A percentile compares a stretch with the other conserved stretches of the same genome.
These are phyloP conservation scores for Dinomys branickii DNA, from an alignment of 2,113 vertebrate genomes.

Conservation along the genomic window DNA sequence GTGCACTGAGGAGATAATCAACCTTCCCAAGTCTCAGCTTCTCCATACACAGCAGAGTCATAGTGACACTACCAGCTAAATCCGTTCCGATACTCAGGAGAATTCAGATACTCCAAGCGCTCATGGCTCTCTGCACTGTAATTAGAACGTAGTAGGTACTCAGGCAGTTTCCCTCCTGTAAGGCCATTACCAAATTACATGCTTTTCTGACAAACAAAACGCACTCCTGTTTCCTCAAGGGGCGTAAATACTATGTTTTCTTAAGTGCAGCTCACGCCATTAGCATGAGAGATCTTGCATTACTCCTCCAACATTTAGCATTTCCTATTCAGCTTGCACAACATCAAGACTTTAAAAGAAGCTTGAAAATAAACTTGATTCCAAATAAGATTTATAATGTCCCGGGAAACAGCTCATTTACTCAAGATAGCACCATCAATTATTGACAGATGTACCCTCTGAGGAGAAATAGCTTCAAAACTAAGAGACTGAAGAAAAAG, in stretches of 20 bases:
- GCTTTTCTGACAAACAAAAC: constrained; percentile 28
- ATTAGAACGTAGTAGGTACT: background rate
- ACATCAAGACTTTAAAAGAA: constrained; percentile 69
- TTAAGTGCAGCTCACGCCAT: constrained; percentile 42
- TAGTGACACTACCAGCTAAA: background rate
- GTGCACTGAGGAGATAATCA: background rate
- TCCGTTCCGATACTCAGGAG: background rate
- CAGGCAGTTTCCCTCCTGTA: background rate
- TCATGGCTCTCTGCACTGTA: background rate
- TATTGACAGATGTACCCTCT: constrained; percentile 71
- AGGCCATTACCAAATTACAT: background rate
- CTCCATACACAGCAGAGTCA: background rate
- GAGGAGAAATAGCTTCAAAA: constrained; percentile 73
- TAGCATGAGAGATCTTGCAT: constrained; percentile 39
- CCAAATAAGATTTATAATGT: constrained; percentile 75
- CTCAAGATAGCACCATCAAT: constrained; percentile 79
- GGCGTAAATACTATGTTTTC: constrained; percentile 54
- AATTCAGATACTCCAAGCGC: background rate
- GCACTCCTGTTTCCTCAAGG: constrained; percentile 33
- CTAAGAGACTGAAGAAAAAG: constrained; percentile 69
- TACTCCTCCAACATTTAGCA: constrained; percentile 63
- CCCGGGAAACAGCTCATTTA: constrained; percentile 76
- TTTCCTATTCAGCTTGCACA: constrained; percentile 73
- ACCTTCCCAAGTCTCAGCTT: background rate
- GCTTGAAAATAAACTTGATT: constrained; percentile 69